Evolutionary conservation across 2,113 vertebrate genomes (phyloP), one percentile per base, ranked within the genome.

Genomic region (Tachycineta bicolor): DNA sequence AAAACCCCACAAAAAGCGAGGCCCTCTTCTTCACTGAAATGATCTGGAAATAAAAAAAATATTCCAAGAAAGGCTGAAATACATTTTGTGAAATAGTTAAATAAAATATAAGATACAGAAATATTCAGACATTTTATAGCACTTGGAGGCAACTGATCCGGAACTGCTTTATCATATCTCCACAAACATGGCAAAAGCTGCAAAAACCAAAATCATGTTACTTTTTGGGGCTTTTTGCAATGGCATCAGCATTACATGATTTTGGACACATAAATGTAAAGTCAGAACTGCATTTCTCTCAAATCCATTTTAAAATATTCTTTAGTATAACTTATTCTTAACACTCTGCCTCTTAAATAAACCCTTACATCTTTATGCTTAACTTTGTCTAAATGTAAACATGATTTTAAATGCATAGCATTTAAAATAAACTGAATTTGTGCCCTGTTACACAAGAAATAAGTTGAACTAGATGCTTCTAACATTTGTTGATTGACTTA

Each of bases 141-240:
- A 52, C 39, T 58, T 65, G 11, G 9, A 23, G n/a, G 18, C 26
- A 82, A 43, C 9, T 74, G 34, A 52, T 41, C 13, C 53, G 12
- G n/a, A 69, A 49, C 11, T 74, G 37, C 31, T 88, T 88, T 94
- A 22, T 14, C 8, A 67, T 68, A 83, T 81, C 34, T 75, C 50
- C 41, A 39, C 6, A 71, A 59, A 34, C 11, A 81, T 4, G 53
- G 10, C 24, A 70, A 56, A 87, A 90, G 8, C 33, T 34, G 29
- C 29, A 59, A 92, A 92, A 67, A 39, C 34, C 12, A 41, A 81
- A 62, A 20, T 44, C 47, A 55, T 7, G 37, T 47, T 28, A 50
- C 7, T 41, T 86, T 43, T 22, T 1, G 9, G 3, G 5, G 0
- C 0, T 55, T 71, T 64, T 39, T 67, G 24, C 34, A 67, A 44